Conservation (phyloP, 2,888 invertebrate genomes). For the Leptinotarsa haldemani region DNA sequence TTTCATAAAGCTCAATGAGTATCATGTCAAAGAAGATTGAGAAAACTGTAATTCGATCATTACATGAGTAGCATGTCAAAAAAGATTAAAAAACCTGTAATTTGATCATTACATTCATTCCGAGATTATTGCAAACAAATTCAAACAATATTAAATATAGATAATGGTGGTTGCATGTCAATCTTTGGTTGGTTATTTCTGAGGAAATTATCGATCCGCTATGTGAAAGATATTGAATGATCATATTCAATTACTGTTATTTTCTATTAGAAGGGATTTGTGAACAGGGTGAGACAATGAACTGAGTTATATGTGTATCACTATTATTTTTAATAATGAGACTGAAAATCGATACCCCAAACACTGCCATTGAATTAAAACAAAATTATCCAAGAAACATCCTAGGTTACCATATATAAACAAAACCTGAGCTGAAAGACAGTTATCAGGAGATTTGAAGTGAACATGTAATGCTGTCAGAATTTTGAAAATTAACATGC, state of each 20-base stretch:
- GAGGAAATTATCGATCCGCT: not conserved
- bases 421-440: no score
- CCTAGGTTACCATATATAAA: no score
- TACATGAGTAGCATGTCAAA: not conserved
- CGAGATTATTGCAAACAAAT: not conserved
- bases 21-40: not conserved
- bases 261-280: no score
- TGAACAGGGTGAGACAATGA: no score
- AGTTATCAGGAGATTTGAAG: no score
- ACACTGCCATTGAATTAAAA: no score
- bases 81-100: not conserved
- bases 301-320: no score
- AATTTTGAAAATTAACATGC: no score
- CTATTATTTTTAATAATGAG: no score
- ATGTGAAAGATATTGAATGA: not conserved
- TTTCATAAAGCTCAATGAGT: not conserved
- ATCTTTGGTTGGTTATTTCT: not conserved
- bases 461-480: no score
- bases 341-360: no score
- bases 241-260: not conserved
- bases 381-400: no score
- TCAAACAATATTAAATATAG: not conserved
- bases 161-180: not conserved
- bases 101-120: not conserved
- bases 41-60: not conserved